A percentile compares a stretch with the other conserved stretches of the same genome.
phyloP scores from a whole-genome alignment of 2,888 invertebrate species.

The Eristalis intricaria region DNA sequence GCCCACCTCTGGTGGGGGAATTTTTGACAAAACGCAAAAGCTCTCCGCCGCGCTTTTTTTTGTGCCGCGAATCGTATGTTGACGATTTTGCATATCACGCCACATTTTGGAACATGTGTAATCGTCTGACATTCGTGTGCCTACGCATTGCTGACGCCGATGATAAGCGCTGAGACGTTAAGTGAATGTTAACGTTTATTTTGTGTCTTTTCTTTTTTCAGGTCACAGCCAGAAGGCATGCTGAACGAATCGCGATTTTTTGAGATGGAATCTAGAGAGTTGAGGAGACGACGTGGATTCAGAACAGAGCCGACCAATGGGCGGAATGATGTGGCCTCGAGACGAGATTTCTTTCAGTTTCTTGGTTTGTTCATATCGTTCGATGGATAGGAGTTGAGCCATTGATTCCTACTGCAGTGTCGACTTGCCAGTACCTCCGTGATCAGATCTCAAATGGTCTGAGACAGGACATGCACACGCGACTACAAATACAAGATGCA shows the following conservation, averaged over 20 bases:
- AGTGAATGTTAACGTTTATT: background rate
- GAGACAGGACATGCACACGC: no score
- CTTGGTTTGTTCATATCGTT: no score
- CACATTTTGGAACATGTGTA: constrained; percentile 25
- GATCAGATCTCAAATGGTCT: no score
- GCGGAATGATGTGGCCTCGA: no score
- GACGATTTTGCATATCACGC: constrained; percentile 32
- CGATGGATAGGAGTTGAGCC: no score
- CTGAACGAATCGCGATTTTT: background rate
- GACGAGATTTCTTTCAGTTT: no score
- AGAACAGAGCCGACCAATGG: no score
- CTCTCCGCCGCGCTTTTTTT: constrained; percentile 19
- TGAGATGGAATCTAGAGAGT: background rate
- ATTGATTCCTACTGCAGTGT: no score
- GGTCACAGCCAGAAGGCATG: background rate
- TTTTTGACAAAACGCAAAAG: background rate
- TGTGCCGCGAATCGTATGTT: constrained; percentile 6
- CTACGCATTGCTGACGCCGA: background rate
- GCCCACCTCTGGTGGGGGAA: background rate
- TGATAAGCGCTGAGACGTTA: background rate
- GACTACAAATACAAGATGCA: no score
- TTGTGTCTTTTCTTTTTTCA: background rate
- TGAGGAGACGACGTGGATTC: no score
- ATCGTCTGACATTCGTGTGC: background rate
- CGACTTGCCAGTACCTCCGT: no score